Base-by-base conservation (phyloP, 1,140 invertebrate species). In the Neodiprion lecontei region DNA sequence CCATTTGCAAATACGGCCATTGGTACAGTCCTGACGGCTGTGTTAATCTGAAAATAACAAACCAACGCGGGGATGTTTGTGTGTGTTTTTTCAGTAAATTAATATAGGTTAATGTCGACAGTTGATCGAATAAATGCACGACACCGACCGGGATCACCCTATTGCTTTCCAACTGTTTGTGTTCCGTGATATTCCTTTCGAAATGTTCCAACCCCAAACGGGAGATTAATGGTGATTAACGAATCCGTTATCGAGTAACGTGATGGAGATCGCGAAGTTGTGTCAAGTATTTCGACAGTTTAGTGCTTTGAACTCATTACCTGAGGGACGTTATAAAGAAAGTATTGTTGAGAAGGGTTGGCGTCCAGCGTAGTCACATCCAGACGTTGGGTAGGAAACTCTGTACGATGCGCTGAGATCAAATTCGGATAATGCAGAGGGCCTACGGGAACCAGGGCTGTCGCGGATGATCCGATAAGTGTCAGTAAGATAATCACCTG, bases 1-100 rank as follows among this genome's bases (percentile, higher is more conserved):
- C 74, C 75, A 48, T 74, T 72, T 0, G 74, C 74, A 5, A 77
- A 67, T 9, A 78, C 4, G n/a, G 75, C 10, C 0, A 70, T 48
- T 8, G 81, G 70, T 28, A 77, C 9, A 1, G 68, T 28, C 4
- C 69, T 47, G n/a, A 61, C 53, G 4, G 53, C 11, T 61, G 53
- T 61, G 28, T 40, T 40, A 40, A 40, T 40, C 28, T 40, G 28
- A 40, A 40, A 40, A 40, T 40, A 40, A 40, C 2, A 40, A 40
- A 40, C 1, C 28, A 40, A 40, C 5, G 28, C 28, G 2, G 28
- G 28, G 28, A 40, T 40, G 28, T 40, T 40, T 40, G 5, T 1
- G 28, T 40, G 5, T 40, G 28, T 40, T 40, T 40, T 40, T 40
- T 5, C 28, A 5, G 28, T 40, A 40, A 40, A 40, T 40, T 3